Evolutionary conservation across 2,797 vertebrate species (phyloP), one percentile per base, ranked within the genome.

Genomic region (Chelidonichthys spinosus): DNA sequence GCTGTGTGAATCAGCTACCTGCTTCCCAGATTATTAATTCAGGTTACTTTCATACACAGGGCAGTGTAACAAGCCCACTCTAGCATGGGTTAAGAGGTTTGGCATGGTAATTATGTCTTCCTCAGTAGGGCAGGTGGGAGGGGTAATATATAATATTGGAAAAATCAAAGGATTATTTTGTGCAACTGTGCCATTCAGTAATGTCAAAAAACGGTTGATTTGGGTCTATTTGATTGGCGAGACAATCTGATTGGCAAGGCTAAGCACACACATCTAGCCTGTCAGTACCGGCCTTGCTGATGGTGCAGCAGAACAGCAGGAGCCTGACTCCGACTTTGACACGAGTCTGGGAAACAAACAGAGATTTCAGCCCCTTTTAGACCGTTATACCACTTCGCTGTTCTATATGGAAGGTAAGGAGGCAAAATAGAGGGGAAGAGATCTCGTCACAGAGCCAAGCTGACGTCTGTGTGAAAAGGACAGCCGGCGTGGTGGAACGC

Each of bases 1-100:
- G 11, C 10, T 61, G 13, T 61, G 13, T 64, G 63, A 60, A 32
- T 80, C 80, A 87, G 73, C 52, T 73, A 63, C 71, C 61, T 85
- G 77, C 87, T 87, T 87, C 73, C 70, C 73, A 86, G 74, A 86
- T 90, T 74, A 84, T 78, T 87, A 84, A 82, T 84, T 86, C 66
- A 63, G 76, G 75, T 81, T 85, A 85, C 79, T 86, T 88, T 89
- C 85, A 87, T 78, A 86, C 46, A 74, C 76, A 74, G 74, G 60
- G n/a, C 60, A 72, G 75, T 52, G 63, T 69, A 70, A 77, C 59
- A 63, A 79, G 77, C 63, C 65, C 43, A 40, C 69, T 86, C 74
- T 89, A 80, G 72, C 76, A 83, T 18, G 46, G 62, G 83, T 86
- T 86, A 82, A 90, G 83, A 83, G 69, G 74, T 81, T 75, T 91